Base-by-base conservation (phyloP, 2,888 invertebrate species). In the Amaurobius ferox region DNA sequence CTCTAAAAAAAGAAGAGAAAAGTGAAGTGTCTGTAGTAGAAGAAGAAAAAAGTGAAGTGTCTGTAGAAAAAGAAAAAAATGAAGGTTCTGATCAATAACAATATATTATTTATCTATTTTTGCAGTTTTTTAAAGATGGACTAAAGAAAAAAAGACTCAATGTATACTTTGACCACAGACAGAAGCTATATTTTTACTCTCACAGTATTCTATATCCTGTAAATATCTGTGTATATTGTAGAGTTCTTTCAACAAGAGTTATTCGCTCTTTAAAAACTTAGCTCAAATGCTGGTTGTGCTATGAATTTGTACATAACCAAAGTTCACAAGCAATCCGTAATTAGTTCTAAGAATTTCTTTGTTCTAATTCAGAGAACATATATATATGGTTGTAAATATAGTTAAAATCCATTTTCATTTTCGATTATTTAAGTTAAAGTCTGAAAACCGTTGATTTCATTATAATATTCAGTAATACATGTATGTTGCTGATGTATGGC, bases 191-290 rank as follows among this genome's bases (percentile, higher is more conserved):
- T 81, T 81, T 80, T 74, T 71, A 71, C 40, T 16, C 11, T 23
- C 61, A 16, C 30, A 26, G 40, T 70, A 35, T 40, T 79, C 62
- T 64, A 16, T 64, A 64, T 3, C 23, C 28, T 71, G 79, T 79
- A 71, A 62, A 79, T 79, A 78, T 62, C 40, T 62, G 30, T 79
- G 79, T 79, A 55, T 61, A 79, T 78, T 55, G 23, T 55, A 55
- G 55, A 55, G 16, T 16, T 23, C 19, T 23, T 23, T 3, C 19
- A 55, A 23, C 44, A 44, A 23, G 23, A 55, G 23, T 23, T 19
- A 19, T 55, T n/a, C 23, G 7, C 23, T 55, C 5, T 55, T 55
- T 55, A 19, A 55, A 55, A 55, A 55, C 23, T 55, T 55, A 55
- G 55, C 55, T 23, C 19, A 55, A 55, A 44, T 16, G 44, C 44